Conservation (phyloP, 2,113 vertebrate genomes). For the Takifugu bimaculatus region DNA sequence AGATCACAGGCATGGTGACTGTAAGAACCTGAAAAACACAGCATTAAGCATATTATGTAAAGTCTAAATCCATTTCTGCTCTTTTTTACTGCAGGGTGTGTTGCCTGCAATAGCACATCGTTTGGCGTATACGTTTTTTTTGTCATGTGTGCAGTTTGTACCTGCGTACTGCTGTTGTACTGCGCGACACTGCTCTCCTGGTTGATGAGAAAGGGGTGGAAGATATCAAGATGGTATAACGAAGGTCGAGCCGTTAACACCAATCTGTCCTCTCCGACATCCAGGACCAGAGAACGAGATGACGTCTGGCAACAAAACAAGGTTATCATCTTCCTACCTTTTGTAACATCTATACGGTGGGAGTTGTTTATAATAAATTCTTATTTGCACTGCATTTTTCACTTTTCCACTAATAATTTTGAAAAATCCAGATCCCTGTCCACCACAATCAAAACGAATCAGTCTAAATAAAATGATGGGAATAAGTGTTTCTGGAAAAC, state of each 20-base stretch:
- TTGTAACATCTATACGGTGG: too few species aligned
- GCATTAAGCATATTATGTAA: neutral
- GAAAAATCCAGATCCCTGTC: too few species aligned
- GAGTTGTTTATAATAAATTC: too few species aligned
- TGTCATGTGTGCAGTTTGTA: constrained; percentile 27
- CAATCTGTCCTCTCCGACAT: constrained; percentile 82
- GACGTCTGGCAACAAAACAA: constrained; percentile 39
- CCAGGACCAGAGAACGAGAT: constrained; percentile 74
- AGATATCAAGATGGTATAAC: constrained; percentile 78
- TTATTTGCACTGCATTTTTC: too few species aligned
- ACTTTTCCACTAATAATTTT: too few species aligned
- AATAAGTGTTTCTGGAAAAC: too few species aligned
- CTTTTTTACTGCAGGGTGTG: neutral
- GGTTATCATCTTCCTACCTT: too few species aligned
- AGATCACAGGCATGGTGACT: constrained; percentile 68
- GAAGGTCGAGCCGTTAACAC: constrained; percentile 74
- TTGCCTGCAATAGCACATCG: neutral
- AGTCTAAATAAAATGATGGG: too few species aligned
- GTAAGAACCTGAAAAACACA: constrained; percentile 63
- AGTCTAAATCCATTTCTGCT: too few species aligned
- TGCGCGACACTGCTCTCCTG: constrained; percentile 78
- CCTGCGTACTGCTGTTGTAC: constrained; percentile 79
- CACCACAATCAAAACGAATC: too few species aligned
- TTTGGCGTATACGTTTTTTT: neutral
- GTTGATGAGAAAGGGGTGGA: constrained; percentile 74